Evolutionary conservation across 2,888 invertebrate species (phyloP).

Genomic region (Patella depressa): DNA sequence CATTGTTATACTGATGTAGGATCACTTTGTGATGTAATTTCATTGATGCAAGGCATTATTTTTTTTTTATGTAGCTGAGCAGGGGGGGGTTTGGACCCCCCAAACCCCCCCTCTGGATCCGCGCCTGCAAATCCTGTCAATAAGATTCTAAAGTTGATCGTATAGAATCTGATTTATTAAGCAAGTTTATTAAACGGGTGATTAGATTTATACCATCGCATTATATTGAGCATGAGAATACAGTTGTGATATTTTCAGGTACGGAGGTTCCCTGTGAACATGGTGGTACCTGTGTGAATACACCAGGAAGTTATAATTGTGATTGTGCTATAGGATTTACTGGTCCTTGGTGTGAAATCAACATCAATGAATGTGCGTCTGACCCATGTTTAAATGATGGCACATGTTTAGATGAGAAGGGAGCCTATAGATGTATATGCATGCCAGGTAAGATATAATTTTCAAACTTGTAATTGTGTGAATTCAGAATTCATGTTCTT

Average conservation of each 20-base stretch:
- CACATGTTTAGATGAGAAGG: conserved; percentile 30
- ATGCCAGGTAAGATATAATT: conserved; percentile 29
- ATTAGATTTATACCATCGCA: not conserved
- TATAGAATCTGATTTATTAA: not conserved
- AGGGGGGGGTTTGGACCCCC: no score
- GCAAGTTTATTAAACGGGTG: not conserved
- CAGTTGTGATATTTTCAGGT: conserved; percentile 21
- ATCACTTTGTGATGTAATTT: no score
- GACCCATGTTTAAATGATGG: conserved; percentile 41
- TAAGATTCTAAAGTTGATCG: not conserved
- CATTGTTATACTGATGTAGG: no score
- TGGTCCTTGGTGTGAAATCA: conserved; percentile 34
- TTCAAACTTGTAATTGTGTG: no score
- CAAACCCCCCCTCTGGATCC: no score
- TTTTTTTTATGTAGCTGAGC: no score
- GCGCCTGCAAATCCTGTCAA: no score
- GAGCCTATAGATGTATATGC: conserved; percentile 39
- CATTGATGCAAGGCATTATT: no score
- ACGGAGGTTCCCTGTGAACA: conserved; percentile 77
- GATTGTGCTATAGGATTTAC: conserved; percentile 55
- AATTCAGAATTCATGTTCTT: no score
- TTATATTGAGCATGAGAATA: not conserved
- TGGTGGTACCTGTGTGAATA: conserved; percentile 83
- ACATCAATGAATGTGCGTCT: conserved; percentile 49
- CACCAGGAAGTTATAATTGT: conserved; percentile 75